These are phyloP conservation scores for Cantharis nigra DNA, from an alignment of 2,888 invertebrate genomes.

Conservation along the genomic window DNA sequence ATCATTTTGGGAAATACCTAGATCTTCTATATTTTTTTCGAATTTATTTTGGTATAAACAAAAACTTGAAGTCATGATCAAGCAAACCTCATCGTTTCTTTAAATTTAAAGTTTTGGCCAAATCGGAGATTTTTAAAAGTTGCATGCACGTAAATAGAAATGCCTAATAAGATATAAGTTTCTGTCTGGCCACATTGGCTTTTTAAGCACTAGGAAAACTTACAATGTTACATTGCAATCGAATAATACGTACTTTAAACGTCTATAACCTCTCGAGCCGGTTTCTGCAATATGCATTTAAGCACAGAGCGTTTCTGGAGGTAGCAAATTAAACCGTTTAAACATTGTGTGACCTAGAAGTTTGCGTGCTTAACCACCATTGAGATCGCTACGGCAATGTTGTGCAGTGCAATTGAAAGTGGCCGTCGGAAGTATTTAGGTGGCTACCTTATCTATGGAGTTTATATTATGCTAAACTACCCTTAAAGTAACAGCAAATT, in stretches of 20 bases:
- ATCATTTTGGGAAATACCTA: too few relatives aligned
- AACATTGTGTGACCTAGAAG: constrained; percentile 23
- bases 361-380: constrained; percentile 36
- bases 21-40: too few relatives aligned
- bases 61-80: too few relatives aligned
- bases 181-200: neutral
- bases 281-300: neutral
- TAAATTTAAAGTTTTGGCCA: too few relatives aligned
- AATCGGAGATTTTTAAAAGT: too few relatives aligned
- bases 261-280: neutral
- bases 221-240: neutral
- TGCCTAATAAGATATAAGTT: neutral
- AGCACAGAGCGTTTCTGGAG: neutral
- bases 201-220: neutral
- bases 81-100: too few relatives aligned
- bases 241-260: neutral
- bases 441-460: constrained; percentile 51
- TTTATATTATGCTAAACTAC: constrained; percentile 57
- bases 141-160: neutral
- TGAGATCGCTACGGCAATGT: constrained; percentile 32
- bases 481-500: constrained; percentile 57
- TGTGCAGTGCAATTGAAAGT: constrained; percentile 53
- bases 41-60: too few relatives aligned
- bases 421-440: constrained; percentile 56
- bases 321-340: constrained; percentile 22